Conservation (phyloP, 1,140 invertebrate genomes). For the Parasteatoda tepidariorum region DNA sequence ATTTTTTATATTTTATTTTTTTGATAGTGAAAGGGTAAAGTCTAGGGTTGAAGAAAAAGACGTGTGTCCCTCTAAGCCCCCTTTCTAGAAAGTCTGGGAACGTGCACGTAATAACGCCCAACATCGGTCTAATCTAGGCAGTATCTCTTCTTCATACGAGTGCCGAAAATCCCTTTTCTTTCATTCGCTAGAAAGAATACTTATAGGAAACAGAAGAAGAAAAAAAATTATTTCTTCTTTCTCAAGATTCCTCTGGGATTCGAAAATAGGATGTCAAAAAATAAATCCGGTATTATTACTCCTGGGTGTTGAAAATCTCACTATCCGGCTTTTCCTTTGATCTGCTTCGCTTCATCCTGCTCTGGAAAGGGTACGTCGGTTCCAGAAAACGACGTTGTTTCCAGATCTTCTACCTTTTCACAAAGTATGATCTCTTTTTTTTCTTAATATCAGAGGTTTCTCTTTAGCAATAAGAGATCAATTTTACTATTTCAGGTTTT, state of each 20-base stretch:
- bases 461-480: no score
- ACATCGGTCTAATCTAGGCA: constrained; percentile 33
- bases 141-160: constrained; percentile 40
- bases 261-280: constrained; percentile 60
- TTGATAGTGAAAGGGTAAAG: no score
- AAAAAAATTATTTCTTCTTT: background rate
- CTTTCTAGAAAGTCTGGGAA: constrained; percentile 1
- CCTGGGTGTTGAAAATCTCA: constrained; percentile 58
- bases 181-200: constrained; percentile 8
- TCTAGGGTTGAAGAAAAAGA: no score
- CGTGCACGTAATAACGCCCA: constrained; percentile 33
- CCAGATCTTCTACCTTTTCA: background rate
- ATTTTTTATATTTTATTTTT: no score
- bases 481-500: no score
- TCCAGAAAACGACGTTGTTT: background rate
- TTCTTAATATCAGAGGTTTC: background rate
- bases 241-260: constrained; percentile 23
- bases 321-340: constrained; percentile 40
- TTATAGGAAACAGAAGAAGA: constrained; percentile 1
- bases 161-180: constrained; percentile 48
- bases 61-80: constrained; percentile 6
- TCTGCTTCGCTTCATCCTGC: constrained; percentile 2
- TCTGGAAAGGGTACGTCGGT: background rate
- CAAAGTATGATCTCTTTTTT: background rate
- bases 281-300: constrained; percentile 60